phyloP scores from a whole-genome alignment of 1,140 invertebrate genomes.

The Schlechtendalia chinensis region DNA sequence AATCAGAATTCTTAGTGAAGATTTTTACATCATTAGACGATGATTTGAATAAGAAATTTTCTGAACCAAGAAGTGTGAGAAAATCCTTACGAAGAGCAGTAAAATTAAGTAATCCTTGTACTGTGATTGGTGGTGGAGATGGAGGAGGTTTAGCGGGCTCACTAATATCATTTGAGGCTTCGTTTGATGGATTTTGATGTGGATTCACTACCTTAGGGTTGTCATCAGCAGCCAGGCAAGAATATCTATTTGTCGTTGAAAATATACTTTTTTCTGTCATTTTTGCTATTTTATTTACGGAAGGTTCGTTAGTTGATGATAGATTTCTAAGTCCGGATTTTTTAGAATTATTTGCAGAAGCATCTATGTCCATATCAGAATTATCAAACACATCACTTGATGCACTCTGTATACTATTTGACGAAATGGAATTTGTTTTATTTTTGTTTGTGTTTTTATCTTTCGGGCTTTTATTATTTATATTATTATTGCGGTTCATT shows the following conservation, averaged over 20 bases:
- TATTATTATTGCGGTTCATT: no score
- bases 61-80: not conserved
- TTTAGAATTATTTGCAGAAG: not conserved
- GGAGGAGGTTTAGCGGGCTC: not conserved
- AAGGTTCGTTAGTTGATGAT: no score
- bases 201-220: no score
- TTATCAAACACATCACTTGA: not conserved
- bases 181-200: not conserved
- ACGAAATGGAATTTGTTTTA: not conserved
- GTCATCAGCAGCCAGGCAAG: no score
- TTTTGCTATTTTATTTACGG: no score
- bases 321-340: no score
- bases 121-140: not conserved
- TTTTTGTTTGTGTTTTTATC: not conserved
- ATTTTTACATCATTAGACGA: constrained; percentile 1
- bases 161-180: not conserved
- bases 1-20: not conserved
- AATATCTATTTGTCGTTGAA: no score
- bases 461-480: not conserved
- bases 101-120: not conserved
- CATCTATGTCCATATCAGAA: not conserved
- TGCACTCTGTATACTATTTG: not conserved
- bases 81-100: not conserved
- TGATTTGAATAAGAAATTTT: constrained; percentile 3
- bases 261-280: no score